phyloP scores from a whole-genome alignment of 2,888 invertebrate genomes.

The Matsumyia berberina region DNA sequence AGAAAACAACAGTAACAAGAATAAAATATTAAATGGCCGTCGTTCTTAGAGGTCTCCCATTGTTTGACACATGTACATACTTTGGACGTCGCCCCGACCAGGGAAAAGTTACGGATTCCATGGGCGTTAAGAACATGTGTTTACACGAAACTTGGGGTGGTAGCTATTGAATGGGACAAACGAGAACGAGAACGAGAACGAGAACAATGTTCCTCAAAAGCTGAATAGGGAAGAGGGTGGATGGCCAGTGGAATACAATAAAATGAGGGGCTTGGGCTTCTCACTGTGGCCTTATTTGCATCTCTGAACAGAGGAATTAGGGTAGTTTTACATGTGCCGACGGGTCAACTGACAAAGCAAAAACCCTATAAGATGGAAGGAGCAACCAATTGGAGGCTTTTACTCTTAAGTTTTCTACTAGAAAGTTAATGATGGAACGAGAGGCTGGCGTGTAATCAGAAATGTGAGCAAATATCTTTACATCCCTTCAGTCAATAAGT shows the following conservation, averaged over 20 bases:
- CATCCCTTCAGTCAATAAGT: too few relatives aligned
- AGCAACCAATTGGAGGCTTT: too few relatives aligned
- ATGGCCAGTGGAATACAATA: neutral
- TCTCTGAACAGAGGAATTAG: neutral
- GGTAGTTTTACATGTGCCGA: neutral
- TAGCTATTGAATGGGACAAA: neutral
- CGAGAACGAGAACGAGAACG: neutral
- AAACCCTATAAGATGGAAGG: neutral
- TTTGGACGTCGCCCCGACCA: neutral
- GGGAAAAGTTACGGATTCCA: slow-evolving; percentile 6
- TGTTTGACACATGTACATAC: slow-evolving; percentile 14
- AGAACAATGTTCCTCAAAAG: neutral
- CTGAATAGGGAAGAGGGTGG: neutral
- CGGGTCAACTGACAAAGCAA: neutral
- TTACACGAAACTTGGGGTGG: neutral
- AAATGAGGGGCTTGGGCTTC: slow-evolving; percentile 17
- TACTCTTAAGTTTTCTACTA: too few relatives aligned
- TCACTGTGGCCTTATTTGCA: neutral
- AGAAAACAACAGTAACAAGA: slow-evolving; percentile 27
- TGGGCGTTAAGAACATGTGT: slow-evolving; percentile 24
- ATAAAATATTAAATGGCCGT: slow-evolving; percentile 29
- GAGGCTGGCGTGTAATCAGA: too few relatives aligned
- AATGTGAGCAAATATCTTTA: too few relatives aligned
- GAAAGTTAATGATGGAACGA: too few relatives aligned
- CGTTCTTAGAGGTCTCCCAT: slow-evolving; percentile 3